Percentiles rank a stretch among this genome's conserved stretches.
Conservation (phyloP, 2,888 invertebrate genomes). For the Sarcophaga subvicina region DNA sequence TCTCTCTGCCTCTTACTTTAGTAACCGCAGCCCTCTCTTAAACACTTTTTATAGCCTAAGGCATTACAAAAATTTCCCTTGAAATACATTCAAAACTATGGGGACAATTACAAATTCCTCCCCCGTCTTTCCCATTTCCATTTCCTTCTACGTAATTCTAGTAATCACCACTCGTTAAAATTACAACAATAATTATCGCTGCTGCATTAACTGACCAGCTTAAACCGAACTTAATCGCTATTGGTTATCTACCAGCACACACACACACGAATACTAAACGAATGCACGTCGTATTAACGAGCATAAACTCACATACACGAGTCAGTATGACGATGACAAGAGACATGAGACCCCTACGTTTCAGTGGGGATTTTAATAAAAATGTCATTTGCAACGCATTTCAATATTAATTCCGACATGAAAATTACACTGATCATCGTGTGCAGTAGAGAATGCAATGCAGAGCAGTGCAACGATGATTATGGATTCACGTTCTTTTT, state of each 20-base stretch:
- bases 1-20: too few relatives aligned
- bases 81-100: too few relatives aligned
- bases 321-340: too few relatives aligned
- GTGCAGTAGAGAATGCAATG: not conserved
- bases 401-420: constrained; percentile 43
- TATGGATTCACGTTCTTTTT: constrained; percentile 29
- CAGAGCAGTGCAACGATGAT: not conserved
- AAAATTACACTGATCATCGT: constrained; percentile 8
- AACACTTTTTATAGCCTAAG: too few relatives aligned
- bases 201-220: not conserved
- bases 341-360: not conserved
- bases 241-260: constrained; percentile 31
- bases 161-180: not conserved
- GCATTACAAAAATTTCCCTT: too few relatives aligned
- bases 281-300: constrained; percentile 26
- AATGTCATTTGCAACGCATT: constrained; percentile 45
- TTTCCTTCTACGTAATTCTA: not conserved
- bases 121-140: too few relatives aligned
- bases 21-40: too few relatives aligned
- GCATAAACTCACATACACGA: too few relatives aligned
- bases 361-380: constrained; percentile 19
- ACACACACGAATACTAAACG: not conserved
- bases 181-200: constrained; percentile 2
- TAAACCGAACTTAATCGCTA: not conserved
- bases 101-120: too few relatives aligned